A percentile compares a stretch with the other conserved stretches of the same genome.
Conservation (phyloP, 2,888 invertebrate genomes). For the Rhingia rostrata region DNA sequence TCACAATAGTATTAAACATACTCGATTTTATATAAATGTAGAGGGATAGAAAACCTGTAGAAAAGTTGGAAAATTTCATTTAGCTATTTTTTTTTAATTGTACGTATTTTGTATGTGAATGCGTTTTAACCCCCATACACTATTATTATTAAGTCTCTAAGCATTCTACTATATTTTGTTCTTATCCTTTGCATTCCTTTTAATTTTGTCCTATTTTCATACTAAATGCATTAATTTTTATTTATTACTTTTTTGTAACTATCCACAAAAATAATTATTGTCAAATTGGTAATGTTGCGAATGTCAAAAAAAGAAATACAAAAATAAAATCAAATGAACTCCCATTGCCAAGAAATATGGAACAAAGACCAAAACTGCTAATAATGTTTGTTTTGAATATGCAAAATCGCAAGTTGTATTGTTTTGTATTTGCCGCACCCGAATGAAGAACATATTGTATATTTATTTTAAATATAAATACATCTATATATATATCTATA, state of each 20-base stretch:
- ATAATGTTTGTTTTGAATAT: constrained; percentile 71
- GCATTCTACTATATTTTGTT: background rate
- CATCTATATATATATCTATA: constrained; percentile 65
- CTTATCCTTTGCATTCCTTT: constrained; percentile 25
- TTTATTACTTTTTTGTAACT: constrained; percentile 28
- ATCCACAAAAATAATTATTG: constrained; percentile 36
- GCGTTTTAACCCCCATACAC: constrained; percentile 4
- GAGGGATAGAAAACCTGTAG: background rate
- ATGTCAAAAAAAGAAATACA: constrained; percentile 54
- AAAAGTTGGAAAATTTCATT: constrained; percentile 35
- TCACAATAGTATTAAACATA: no score
- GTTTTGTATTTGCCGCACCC: constrained; percentile 73
- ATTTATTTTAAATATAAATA: constrained; percentile 62
- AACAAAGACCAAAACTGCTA: constrained; percentile 41
- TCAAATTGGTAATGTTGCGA: constrained; percentile 57
- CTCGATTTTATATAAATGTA: no score
- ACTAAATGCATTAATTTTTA: constrained; percentile 8
- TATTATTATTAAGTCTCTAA: background rate
- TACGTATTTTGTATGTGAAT: constrained; percentile 28
- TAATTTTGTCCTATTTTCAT: constrained; percentile 11
- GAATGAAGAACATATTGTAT: constrained; percentile 73
- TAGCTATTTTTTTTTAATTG: background rate
- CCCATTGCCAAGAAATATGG: constrained; percentile 43
- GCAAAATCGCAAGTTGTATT: constrained; percentile 72
- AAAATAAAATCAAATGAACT: constrained; percentile 14